These are phyloP conservation scores for Ascaphus truei DNA, from an alignment of 2,113 vertebrate species.

Conservation along the genomic window DNA sequence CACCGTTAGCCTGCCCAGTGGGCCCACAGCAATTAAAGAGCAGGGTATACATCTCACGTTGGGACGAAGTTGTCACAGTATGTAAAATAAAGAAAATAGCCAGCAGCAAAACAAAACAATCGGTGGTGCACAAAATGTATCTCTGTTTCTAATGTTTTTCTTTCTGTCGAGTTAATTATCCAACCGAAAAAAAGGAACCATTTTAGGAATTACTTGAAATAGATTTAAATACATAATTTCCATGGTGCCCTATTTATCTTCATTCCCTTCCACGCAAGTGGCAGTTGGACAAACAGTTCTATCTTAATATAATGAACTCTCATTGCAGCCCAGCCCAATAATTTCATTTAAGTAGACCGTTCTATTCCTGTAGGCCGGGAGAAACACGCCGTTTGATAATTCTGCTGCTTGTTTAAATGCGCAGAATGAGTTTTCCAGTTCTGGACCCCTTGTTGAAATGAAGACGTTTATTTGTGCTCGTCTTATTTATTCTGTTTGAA, in stretches of 20 bases:
- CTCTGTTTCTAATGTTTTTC: background rate
- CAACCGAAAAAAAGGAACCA: background rate
- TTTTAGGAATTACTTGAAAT: constrained; percentile 1
- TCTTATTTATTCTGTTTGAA: no score
- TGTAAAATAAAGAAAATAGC: constrained; percentile 41
- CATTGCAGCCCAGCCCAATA: constrained; percentile 5
- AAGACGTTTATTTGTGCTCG: no score
- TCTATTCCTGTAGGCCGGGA: background rate
- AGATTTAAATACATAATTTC: constrained; percentile 29
- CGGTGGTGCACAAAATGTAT: constrained; percentile 1
- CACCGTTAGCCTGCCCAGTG: constrained; percentile 38
- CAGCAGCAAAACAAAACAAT: constrained; percentile 25
- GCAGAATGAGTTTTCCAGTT: no score
- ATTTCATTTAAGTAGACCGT: constrained; percentile 3
- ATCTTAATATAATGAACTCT: constrained; percentile 2
- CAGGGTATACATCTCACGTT: constrained; percentile 37
- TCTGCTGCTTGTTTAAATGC: background rate
- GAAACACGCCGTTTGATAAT: background rate
- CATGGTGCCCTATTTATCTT: constrained; percentile 19
- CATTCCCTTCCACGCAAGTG: constrained; percentile 3
- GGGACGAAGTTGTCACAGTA: constrained; percentile 33
- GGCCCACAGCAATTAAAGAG: constrained; percentile 51
- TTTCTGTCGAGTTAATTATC: constrained; percentile 27
- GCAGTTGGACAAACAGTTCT: constrained; percentile 23
- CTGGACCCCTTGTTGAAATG: no score